These are phyloP conservation scores for Daphoenositta chrysoptera DNA, from an alignment of 2,113 vertebrate species.

Conservation along the genomic window DNA sequence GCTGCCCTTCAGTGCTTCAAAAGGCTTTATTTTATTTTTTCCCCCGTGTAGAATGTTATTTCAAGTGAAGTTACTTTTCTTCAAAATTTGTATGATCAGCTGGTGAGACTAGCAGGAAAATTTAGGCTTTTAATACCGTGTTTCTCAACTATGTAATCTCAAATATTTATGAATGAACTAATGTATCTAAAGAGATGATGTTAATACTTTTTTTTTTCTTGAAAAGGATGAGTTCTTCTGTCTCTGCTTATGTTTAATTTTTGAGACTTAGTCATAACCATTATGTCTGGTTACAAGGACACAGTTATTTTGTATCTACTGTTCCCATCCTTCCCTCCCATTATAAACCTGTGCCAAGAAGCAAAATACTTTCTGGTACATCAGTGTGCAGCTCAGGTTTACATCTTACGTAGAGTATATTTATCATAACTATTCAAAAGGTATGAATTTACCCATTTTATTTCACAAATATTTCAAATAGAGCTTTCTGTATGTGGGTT, in stretches of 20 bases:
- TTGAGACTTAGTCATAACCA: background rate
- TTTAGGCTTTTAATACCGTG: background rate
- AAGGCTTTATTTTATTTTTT: background rate
- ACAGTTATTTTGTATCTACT: background rate
- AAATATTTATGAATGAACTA: background rate
- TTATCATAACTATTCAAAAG: background rate
- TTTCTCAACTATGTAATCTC: background rate
- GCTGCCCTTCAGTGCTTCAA: background rate
- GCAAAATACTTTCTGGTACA: background rate
- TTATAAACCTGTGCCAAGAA: background rate
- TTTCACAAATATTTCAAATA: background rate
- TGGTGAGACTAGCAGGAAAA: background rate
- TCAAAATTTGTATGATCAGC: background rate
- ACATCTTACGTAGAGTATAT: background rate
- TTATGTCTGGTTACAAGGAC: background rate
- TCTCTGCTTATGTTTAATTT: background rate
- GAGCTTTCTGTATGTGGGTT: background rate
- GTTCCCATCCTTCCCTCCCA: fast-evolving
- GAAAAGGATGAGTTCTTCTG: background rate
- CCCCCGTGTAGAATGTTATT: background rate
- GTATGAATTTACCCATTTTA: background rate
- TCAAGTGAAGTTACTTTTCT: background rate
- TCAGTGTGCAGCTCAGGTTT: background rate
- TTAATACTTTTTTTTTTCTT: background rate
- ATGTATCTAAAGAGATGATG: fast-evolving